Conservation (phyloP, 2,113 vertebrate genomes). For the Maccullochella peelii region DNA sequence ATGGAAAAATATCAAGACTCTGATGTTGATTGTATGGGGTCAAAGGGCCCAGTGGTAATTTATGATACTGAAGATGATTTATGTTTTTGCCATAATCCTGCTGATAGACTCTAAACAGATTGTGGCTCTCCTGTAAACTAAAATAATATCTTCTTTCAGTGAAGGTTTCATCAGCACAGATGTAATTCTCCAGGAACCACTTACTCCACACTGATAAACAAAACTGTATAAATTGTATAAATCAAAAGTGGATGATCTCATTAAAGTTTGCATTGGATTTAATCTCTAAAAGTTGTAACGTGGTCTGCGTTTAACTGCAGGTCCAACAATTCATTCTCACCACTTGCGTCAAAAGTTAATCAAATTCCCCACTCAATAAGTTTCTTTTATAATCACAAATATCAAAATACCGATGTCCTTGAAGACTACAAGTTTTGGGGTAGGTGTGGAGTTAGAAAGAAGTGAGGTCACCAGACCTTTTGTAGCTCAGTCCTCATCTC, state of each 20-base stretch:
- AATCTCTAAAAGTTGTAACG: background rate
- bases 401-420: background rate
- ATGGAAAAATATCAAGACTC: slow-evolving; percentile 39
- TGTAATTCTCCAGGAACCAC: background rate
- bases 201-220: background rate
- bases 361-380: background rate
- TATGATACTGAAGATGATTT: slow-evolving; percentile 57
- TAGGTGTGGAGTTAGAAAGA: too few relatives aligned
- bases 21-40: slow-evolving; percentile 61
- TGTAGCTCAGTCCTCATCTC: background rate
- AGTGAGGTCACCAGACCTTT: too few relatives aligned
- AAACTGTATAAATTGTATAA: background rate
- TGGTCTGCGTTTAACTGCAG: background rate
- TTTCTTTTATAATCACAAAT: background rate
- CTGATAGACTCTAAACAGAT: slow-evolving; percentile 69
- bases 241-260: background rate
- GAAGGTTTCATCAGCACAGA: background rate
- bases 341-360: background rate
- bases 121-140: slow-evolving; percentile 44
- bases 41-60: slow-evolving; percentile 61
- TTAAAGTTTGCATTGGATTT: background rate
- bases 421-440: too few relatives aligned
- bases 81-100: slow-evolving; percentile 56
- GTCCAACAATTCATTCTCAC: background rate
- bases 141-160: background rate